A percentile compares a stretch with the other conserved stretches of the same genome.
phyloP scores from a whole-genome alignment of 2,888 invertebrate genomes.

The Sesia bembeciformis region DNA sequence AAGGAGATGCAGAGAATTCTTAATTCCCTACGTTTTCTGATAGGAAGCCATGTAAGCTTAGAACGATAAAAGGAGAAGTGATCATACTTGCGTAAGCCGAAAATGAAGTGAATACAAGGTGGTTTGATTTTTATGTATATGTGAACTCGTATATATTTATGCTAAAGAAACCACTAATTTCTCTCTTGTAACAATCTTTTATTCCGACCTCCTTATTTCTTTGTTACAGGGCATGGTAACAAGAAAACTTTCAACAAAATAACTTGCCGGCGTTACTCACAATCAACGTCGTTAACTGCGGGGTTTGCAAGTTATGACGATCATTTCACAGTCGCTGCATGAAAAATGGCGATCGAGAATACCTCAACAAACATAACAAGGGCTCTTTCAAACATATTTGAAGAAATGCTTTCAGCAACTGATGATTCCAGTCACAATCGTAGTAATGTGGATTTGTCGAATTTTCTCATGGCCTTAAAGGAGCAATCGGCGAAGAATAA shows the following conservation, averaged over 20 bases:
- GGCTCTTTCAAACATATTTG: conserved; percentile 50
- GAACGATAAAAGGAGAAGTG: no score
- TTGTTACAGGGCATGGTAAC: background rate
- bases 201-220: background rate
- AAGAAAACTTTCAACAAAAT: background rate
- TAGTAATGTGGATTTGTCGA: conserved; percentile 41
- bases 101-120: no score
- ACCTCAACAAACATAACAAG: conserved; percentile 49
- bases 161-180: no score
- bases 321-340: background rate
- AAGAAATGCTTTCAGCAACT: conserved; percentile 51
- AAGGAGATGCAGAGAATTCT: no score
- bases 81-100: no score
- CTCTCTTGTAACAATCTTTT: background rate
- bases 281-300: background rate
- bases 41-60: no score
- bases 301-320: background rate
- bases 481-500: conserved; percentile 39
- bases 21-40: no score
- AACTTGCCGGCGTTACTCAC: background rate
- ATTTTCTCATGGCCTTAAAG: conserved; percentile 43
- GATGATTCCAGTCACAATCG: conserved; percentile 41
- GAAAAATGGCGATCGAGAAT: conserved; percentile 39
- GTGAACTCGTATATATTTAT: no score
- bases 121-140: no score